Percentiles rank a stretch among this genome's conserved stretches.
Evolutionary conservation across 1,140 invertebrate genomes (phyloP).

Genomic region (Oncopodura yosiiana): DNA sequence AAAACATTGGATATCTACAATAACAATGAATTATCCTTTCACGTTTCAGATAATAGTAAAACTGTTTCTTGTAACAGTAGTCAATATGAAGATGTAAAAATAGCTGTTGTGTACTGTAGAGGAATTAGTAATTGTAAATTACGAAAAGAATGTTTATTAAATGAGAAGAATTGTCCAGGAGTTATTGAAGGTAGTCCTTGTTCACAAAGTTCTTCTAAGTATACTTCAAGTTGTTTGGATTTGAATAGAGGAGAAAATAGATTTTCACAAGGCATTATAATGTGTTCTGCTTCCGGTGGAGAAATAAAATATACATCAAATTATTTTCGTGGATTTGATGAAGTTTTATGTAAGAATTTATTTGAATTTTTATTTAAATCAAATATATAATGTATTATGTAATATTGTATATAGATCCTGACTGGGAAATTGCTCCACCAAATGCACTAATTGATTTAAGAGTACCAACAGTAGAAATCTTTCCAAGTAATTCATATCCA

Average conservation of each 20-base stretch:
- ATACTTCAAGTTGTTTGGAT: constrained; percentile 4
- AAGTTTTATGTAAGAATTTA: constrained; percentile 5
- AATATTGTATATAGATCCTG: background rate
- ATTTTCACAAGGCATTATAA: constrained; percentile 10
- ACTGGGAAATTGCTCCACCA: constrained; percentile 8
- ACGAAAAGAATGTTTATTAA: background rate
- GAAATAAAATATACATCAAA: constrained; percentile 7
- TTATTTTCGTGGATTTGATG: constrained; percentile 17
- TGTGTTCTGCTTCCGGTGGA: constrained; percentile 6
- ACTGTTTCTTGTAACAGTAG: too few species aligned
- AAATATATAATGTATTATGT: background rate
- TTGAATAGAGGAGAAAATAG: background rate
- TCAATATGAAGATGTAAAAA: too few species aligned
- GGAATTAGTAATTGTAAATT: too few species aligned
- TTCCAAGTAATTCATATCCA: constrained; percentile 12
- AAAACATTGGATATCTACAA: too few species aligned
- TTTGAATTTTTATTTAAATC: too few species aligned
- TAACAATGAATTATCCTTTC: too few species aligned
- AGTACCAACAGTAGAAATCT: constrained; percentile 12
- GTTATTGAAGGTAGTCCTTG: too few species aligned
- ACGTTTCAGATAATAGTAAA: too few species aligned
- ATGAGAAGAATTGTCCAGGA: too few species aligned
- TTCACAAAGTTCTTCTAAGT: too few species aligned
- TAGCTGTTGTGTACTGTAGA: too few species aligned
- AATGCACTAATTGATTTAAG: constrained; percentile 12